Conservation (phyloP, 2,797 vertebrate species). For the Myiothlypis coronata region DNA sequence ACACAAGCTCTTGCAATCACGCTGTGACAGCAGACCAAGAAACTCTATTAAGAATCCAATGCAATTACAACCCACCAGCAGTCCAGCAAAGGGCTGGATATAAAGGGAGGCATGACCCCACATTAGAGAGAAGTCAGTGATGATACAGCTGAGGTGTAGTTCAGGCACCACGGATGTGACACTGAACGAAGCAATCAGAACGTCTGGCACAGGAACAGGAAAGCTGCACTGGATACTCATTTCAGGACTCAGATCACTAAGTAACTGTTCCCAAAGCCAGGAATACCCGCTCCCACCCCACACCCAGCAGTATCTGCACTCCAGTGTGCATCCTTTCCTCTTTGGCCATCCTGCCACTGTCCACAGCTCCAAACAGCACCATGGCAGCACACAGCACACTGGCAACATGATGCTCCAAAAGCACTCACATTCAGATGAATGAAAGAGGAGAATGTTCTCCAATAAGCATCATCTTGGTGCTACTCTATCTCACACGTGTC, state of each 20-base stretch:
- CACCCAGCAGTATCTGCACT: background rate
- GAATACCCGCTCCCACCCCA: background rate
- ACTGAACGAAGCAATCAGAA: background rate
- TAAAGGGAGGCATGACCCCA: constrained; percentile 21
- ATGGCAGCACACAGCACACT: accelerated
- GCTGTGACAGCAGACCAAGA: constrained; percentile 51
- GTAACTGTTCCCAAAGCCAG: background rate
- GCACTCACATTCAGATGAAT: accelerated
- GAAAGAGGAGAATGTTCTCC: background rate
- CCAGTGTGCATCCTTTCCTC: background rate
- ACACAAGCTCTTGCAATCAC: constrained; percentile 29
- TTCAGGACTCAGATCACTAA: background rate
- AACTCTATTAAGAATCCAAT: constrained; percentile 44
- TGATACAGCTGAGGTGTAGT: background rate
- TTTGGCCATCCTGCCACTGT: background rate
- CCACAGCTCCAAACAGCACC: background rate
- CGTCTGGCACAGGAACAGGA: background rate
- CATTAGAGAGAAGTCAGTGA: background rate
- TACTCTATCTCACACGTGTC: background rate
- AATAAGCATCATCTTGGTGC: background rate
- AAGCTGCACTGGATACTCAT: background rate
- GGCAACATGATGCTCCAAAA: background rate
- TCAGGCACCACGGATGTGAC: background rate
- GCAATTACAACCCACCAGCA: constrained; percentile 42
- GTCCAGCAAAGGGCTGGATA: constrained; percentile 9